Conservation (phyloP, 2,797 vertebrate species). For the Phataginus tricuspis region DNA sequence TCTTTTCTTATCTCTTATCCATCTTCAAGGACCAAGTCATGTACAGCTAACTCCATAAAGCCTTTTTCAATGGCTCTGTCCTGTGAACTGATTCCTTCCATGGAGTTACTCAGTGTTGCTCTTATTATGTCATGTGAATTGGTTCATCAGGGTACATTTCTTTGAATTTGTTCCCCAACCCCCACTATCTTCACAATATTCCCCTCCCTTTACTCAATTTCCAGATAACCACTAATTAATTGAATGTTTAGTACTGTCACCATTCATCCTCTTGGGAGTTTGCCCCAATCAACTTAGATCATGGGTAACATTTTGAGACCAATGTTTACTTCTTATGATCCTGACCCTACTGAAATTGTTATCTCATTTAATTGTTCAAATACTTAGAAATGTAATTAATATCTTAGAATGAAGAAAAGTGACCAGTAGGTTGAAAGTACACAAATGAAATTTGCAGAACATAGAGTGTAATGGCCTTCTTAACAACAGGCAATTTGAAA, state of each 20-base stretch:
- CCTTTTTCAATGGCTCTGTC: background rate
- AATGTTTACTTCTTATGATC: background rate
- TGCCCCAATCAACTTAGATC: background rate
- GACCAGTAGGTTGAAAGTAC: constrained; percentile 3
- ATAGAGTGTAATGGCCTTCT: background rate
- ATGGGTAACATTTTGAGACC: background rate
- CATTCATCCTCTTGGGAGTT: background rate
- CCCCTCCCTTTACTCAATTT: background rate
- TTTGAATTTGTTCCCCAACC: background rate
- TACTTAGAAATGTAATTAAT: background rate
- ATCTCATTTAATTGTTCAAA: background rate
- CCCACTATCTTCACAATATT: background rate
- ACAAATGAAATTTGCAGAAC: constrained; percentile 2
- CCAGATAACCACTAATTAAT: background rate
- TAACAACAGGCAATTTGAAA: background rate
- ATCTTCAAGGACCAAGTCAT: background rate
- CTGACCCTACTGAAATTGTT: background rate
- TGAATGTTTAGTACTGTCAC: background rate
- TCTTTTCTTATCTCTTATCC: background rate
- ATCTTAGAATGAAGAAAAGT: background rate
- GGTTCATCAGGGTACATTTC: background rate
- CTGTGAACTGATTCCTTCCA: background rate
- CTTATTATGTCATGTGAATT: background rate
- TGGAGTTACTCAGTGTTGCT: background rate
- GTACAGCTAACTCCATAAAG: background rate